Evolutionary conservation across 1,140 invertebrate species (phyloP), one percentile per base, ranked within the genome.

Genomic region (Vollenhovia emeryi): DNA sequence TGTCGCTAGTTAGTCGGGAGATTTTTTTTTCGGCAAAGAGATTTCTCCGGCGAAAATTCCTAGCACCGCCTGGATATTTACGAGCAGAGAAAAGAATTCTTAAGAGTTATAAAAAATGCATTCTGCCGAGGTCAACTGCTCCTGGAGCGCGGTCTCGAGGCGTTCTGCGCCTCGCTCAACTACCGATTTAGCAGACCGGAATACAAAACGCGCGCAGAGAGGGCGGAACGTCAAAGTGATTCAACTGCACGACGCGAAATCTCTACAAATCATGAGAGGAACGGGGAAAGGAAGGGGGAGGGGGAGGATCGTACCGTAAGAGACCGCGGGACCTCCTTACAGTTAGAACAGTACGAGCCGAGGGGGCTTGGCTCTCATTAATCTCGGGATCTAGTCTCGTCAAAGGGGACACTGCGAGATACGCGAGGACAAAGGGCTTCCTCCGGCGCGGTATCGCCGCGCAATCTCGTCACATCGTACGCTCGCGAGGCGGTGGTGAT

Each of bases 391-490:
- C 59, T 75, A 40, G 52, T 76, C 57, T 66, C 69, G 73, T 66
- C 80, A 75, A 84, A 84, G 60, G 21, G 52, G 80, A 84, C 45
- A 55, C 59, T 45, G 21, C 48, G 57, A 69, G 80, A 60, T 62
- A 45, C 36, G 7, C 48, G 43, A 27, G 66, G 36, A 88, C 89
- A 85, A 91, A 87, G 73, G 74, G 71, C 11, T 62, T 52, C 30
- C 80, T 52, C 40, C 43, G 74, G 52, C 55, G 79, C 62, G 69
- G 59, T 91, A 89, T 89, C 87, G 62, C n/a, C 43, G 60, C 71
- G 80, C 48, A 80, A 91, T 91, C 89, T 91, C 83, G 87, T 91
- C 87, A 85, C 82, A 86, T 85, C 76, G 52, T 79, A 80, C 59
- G 78, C 80, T 91, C 89, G 86, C 24, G 36, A 84, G 71, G 64